Evolutionary conservation across 2,888 invertebrate genomes (phyloP).

Genomic region (Drosophila trichaetosa): DNA sequence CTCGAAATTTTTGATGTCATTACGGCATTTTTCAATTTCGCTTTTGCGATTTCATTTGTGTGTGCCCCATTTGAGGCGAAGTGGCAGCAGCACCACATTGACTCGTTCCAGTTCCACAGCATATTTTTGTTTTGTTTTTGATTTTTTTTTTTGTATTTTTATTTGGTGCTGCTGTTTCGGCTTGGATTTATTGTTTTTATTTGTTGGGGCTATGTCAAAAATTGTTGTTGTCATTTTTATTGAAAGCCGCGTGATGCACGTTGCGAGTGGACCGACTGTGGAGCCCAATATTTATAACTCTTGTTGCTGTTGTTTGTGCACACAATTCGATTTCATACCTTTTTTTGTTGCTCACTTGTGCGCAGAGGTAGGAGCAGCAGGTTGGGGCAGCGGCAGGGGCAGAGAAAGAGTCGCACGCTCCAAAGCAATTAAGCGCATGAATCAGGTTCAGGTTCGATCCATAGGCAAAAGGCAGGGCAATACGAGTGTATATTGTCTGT

Average conservation of each 20-base stretch:
- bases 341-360: conserved; percentile 44
- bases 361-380: conserved; percentile 17
- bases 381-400: conserved; percentile 9
- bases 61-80: conserved; percentile 46
- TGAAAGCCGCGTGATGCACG: conserved; percentile 55
- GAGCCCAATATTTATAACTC: conserved; percentile 56
- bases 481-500: conserved; percentile 13
- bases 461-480: conserved; percentile 64
- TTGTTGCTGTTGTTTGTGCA: conserved; percentile 67
- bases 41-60: conserved; percentile 54
- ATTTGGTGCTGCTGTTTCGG: conserved; percentile 1
- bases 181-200: conserved; percentile 22
- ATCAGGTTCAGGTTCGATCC: conserved; percentile 77
- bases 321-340: conserved; percentile 78
- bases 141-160: neutral
- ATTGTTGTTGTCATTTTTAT: conserved; percentile 72
- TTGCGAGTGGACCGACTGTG: conserved; percentile 21
- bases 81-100: conserved; percentile 42
- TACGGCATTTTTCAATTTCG: conserved; percentile 58
- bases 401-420: conserved; percentile 69
- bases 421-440: conserved; percentile 82
- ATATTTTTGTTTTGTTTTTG: conserved; percentile 49
- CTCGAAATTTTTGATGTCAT: conserved; percentile 41
- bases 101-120: conserved; percentile 51
- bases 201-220: conserved; percentile 60